Percentiles rank a stretch among this genome's conserved stretches.
phyloP scores from a whole-genome alignment of 2,888 invertebrate species.

The Cylindroiulus punctatus region DNA sequence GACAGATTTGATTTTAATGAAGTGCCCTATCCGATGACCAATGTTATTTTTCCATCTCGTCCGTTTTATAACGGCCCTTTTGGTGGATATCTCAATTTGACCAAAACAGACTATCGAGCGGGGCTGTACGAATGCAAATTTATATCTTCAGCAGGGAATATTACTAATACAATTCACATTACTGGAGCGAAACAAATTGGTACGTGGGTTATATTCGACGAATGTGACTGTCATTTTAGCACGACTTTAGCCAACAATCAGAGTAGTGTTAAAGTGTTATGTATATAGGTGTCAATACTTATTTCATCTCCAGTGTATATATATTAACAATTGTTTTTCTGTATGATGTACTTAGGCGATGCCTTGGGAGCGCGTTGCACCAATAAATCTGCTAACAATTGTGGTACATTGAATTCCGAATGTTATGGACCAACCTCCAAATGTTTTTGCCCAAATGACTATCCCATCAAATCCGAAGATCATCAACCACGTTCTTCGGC shows the following conservation, averaged over 20 bases:
- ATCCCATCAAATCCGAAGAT: neutral
- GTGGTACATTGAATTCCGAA: conserved; percentile 17
- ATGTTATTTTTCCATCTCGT: neutral
- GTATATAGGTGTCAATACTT: too few relatives aligned
- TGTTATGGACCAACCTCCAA: neutral
- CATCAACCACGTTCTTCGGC: neutral
- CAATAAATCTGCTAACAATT: neutral
- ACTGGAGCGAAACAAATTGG: neutral
- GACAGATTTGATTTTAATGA: neutral
- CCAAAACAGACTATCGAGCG: neutral
- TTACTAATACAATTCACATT: conserved; percentile 19
- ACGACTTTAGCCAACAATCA: too few relatives aligned
- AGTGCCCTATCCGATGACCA: neutral
- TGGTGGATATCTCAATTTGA: neutral
- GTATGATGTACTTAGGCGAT: neutral
- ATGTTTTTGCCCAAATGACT: neutral
- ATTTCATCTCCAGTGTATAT: too few relatives aligned
- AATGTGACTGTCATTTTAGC: too few relatives aligned
- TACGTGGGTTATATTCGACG: neutral
- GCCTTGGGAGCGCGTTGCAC: neutral
- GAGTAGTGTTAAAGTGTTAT: too few relatives aligned
- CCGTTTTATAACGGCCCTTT: neutral
- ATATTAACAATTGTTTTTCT: too few relatives aligned
- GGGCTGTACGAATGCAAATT: conserved; percentile 7
- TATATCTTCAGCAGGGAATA: neutral